These are phyloP conservation scores for Eidolon dupreanum DNA, from an alignment of 2,797 vertebrate genomes.

Conservation along the genomic window DNA sequence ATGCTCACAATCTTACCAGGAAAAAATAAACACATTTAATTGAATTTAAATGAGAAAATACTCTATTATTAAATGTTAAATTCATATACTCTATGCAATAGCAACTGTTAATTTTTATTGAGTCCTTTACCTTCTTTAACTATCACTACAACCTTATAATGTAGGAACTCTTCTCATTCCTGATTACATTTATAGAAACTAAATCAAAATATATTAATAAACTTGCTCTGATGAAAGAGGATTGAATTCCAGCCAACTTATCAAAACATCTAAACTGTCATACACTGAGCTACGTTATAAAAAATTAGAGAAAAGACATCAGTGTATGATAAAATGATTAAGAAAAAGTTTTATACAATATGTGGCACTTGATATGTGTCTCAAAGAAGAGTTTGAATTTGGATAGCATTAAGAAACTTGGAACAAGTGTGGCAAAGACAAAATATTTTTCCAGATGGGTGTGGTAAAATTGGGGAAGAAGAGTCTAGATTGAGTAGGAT, in stretches of 20 bases:
- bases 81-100: not conserved
- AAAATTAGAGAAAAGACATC: not conserved
- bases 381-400: not conserved
- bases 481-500: not conserved
- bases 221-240: not conserved
- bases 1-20: not conserved
- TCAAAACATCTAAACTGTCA: not conserved
- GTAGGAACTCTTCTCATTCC: not conserved
- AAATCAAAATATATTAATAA: not conserved
- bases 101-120: not conserved
- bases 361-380: not conserved
- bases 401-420: not conserved
- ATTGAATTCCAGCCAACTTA: not conserved
- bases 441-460: not conserved
- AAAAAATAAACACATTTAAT: not conserved
- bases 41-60: not conserved
- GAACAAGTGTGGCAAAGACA: not conserved
- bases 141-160: not conserved
- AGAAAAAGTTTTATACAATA: not conserved
- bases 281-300: not conserved
- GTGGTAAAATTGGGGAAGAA: not conserved
- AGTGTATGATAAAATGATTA: not conserved
- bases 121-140: not conserved
- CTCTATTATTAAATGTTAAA: not conserved
- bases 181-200: not conserved